Conservation (phyloP, 2,113 vertebrate genomes). For the Noctilio leporinus region DNA sequence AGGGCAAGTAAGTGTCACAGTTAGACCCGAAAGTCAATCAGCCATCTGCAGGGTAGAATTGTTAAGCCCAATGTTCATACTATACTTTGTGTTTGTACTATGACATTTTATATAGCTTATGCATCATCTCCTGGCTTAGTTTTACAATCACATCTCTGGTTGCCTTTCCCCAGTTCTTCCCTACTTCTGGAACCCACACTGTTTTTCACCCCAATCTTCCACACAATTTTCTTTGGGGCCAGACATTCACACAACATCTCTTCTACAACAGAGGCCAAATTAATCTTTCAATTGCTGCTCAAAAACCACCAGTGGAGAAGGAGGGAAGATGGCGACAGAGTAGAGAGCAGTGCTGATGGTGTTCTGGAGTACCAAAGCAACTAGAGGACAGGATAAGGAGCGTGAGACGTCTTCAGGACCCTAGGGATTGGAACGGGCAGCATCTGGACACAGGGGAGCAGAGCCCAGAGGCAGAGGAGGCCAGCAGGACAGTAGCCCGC, state of each 20-base stretch:
- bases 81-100: background rate
- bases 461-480: no score
- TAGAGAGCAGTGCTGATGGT: no score
- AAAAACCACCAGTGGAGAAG: background rate
- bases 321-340: no score
- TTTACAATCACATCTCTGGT: background rate
- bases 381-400: no score
- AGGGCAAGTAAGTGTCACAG: background rate
- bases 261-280: background rate
- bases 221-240: background rate
- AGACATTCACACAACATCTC: background rate
- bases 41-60: slow-evolving; percentile 48
- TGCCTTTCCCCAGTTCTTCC: background rate
- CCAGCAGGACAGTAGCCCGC: no score
- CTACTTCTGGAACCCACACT: background rate
- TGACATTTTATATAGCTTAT: background rate
- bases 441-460: no score
- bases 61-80: background rate
- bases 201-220: background rate
- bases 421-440: no score
- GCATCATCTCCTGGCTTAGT: background rate
- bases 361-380: no score
- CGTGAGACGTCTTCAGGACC: no score
- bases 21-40: slow-evolving; percentile 36
- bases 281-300: background rate